Base-by-base conservation (phyloP, 1,140 invertebrate species). In the Sycobia sp. region DNA sequence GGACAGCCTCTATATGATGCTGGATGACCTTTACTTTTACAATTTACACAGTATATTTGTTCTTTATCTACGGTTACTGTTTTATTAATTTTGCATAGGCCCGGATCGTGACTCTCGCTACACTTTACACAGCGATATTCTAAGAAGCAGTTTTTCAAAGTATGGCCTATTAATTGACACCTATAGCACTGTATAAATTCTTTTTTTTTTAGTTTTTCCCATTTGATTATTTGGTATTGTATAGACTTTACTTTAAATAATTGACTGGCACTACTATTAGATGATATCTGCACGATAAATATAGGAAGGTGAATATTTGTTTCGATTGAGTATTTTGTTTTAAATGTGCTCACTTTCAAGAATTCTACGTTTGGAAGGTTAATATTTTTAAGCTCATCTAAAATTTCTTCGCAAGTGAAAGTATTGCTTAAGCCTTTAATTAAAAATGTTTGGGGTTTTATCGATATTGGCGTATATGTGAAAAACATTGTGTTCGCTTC, bases 101-200 rank as follows among this genome's bases (percentile, higher is more conserved):
- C 64, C 9, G 49, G 49, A 2, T 16, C 27, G 50, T 66, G 64
- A 23, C 0, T n/a, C 4, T 53, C 23, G 1, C 13, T 10, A 18
- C 49, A 66, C 29, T 66, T 66, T 1, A 66, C 64, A 16, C 64
- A 66, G 2, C 50, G 11, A 50, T 44, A 0, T n/a, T n/a, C n/a
- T n/a, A n/a, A n/a, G n/a, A n/a, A n/a, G n/a, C n/a, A n/a, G n/a
- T n/a, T n/a, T n/a, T n/a, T n/a, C n/a, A n/a, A n/a, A n/a, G n/a
- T n/a, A n/a, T n/a, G n/a, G n/a, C n/a, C n/a, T n/a, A n/a, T n/a
- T n/a, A n/a, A n/a, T 47, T 68, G 62, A 16, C 62, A 65, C 1
- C 58, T 65, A 1, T 41, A 36, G 27, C 62, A 68, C 34, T 68
- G 67, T 16, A 55, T 46, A 1, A n/a, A 43, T 10, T 57, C 39